Evolutionary conservation across 2,113 vertebrate species (phyloP), one percentile per base, ranked within the genome.

Genomic region (Notiomystis cincta): DNA sequence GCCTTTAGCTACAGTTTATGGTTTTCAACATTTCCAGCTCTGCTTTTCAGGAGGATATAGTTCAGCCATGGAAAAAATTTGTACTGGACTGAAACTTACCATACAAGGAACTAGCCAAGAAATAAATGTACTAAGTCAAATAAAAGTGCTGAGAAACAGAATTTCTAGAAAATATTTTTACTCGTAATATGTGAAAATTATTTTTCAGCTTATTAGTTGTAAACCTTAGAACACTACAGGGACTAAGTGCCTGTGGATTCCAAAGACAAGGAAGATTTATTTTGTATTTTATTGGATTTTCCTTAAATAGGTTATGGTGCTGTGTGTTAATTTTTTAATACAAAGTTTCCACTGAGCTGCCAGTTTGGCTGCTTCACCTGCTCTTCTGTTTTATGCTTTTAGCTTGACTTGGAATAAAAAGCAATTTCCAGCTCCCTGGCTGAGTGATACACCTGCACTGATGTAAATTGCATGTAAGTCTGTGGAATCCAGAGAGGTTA

Each of bases 21-120:
- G 15, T 21, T 95, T 94, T 85, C 89, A 85, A 15, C 45, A 61
- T 91, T 96, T 82, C 73, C 65, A 71, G 1, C 28, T 79, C 61
- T 82, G 58, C 91, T 96, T 89, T 93, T 94, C 78, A 91, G 70
- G 66, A 96, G 23, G 62, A 53, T 85, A 42, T 66, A 73, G n/a
- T 67, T 89, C 87, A 80, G 66, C 45, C 44, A 57, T 62, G 91
- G 89, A 91, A 96, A 83, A 96, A 90, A 88, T 17, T 86, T 73
- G 56, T 89, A 33, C 70, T 77, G 87, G 66, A 10, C 35, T 93
- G 70, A 93, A 94, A 86, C 57, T n/a, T 94, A 62, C 24, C 33
- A 31, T 88, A 73, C 17, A n/a, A 51, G 35, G 25, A 92, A 44
- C 42, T 60, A 92, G 82, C 66, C 78, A 94, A 95, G 65, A 91